A percentile compares a stretch with the other conserved stretches of the same genome.
These are phyloP conservation scores for Genyomyrus donnyi DNA, from an alignment of 2,113 vertebrate genomes.

Conservation along the genomic window DNA sequence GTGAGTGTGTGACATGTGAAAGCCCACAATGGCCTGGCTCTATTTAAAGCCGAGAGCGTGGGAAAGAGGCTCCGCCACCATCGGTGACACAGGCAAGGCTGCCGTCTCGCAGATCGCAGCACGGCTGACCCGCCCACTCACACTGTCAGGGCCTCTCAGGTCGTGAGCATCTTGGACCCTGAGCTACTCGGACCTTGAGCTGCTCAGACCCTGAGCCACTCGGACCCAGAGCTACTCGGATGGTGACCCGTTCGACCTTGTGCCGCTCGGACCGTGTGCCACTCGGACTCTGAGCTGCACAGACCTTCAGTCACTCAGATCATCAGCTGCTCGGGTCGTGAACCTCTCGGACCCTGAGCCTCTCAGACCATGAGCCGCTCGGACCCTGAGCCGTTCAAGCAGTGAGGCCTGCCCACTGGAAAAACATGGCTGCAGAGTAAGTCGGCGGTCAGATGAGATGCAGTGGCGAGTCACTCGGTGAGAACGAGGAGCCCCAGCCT, in stretches of 20 bases:
- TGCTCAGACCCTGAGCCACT: background rate
- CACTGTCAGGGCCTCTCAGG: background rate
- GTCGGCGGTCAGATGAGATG: background rate
- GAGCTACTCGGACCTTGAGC: background rate
- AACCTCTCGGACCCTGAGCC: too few relatives aligned
- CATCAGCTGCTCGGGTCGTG: too few relatives aligned
- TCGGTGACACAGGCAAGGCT: slow-evolving; percentile 31
- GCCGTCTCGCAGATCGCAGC: background rate
- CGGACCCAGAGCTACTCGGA: background rate
- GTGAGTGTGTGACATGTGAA: slow-evolving; percentile 1
- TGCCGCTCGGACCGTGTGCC: too few relatives aligned
- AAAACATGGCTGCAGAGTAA: background rate
- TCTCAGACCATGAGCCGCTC: background rate
- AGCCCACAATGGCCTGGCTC: slow-evolving; percentile 33
- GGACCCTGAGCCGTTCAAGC: too few relatives aligned
- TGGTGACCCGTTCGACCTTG: too few relatives aligned
- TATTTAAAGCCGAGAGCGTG: slow-evolving; percentile 57
- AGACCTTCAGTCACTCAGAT: too few relatives aligned
- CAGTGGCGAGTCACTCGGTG: background rate
- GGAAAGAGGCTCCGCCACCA: slow-evolving; percentile 48
- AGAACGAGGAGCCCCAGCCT: background rate
- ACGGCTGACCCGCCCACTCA: background rate
- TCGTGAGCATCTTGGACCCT: background rate
- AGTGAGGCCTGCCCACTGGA: background rate
- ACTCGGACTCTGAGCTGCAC: too few relatives aligned